phyloP scores from a whole-genome alignment of 2,113 vertebrate species.

The Candoia aspera region DNA sequence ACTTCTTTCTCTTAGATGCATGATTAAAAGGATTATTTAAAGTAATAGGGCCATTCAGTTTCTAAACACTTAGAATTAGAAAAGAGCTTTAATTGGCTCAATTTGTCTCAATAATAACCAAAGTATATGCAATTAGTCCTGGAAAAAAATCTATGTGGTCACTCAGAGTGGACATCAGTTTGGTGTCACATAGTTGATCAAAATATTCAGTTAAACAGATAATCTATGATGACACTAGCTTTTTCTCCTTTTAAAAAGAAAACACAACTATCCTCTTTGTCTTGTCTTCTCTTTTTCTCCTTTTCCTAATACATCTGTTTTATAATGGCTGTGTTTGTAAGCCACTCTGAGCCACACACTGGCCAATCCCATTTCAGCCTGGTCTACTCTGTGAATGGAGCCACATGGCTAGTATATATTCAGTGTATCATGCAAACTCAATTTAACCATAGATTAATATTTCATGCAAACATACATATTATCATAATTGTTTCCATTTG shows the following conservation, averaged over 20 bases:
- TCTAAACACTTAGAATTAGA: not conserved
- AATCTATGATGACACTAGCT: not conserved
- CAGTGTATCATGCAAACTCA: not conserved
- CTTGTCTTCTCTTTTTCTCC: not conserved
- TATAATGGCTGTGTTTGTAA: not conserved
- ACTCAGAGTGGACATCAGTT: not conserved
- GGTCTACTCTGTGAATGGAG: not conserved
- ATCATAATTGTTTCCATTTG: not conserved
- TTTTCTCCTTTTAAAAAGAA: not conserved
- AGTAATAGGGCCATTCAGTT: not conserved
- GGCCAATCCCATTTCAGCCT: not conserved
- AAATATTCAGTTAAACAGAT: not conserved
- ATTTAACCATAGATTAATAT: not conserved
- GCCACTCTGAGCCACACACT: not conserved
- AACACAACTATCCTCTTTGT: not conserved
- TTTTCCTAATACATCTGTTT: not conserved
- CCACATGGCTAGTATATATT: not conserved
- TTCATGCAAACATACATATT: not conserved
- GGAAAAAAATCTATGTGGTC: not conserved
- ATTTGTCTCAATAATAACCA: not conserved
- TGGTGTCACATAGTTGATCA: not conserved
- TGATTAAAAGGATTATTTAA: not conserved
- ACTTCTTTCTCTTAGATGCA: not conserved
- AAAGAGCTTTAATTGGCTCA: not conserved
- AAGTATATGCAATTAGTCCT: not conserved